These are phyloP conservation scores for Talpa occidentalis DNA, from an alignment of 2,113 vertebrate species.

Conservation along the genomic window DNA sequence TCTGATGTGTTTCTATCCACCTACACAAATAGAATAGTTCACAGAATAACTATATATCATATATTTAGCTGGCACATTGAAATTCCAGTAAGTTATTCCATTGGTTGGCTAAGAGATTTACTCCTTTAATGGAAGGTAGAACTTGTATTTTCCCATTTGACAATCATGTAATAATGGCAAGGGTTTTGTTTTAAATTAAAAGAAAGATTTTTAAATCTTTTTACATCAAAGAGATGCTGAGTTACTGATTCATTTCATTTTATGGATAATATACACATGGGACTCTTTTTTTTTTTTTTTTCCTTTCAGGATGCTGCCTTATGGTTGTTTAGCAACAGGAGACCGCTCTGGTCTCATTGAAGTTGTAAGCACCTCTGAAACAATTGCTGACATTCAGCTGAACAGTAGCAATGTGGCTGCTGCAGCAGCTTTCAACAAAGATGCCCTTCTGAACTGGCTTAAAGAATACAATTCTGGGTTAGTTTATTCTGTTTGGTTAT, in stretches of 20 bases:
- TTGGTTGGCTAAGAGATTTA: constrained; percentile 60
- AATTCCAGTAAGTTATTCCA: constrained; percentile 66
- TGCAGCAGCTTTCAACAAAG: constrained; percentile 98
- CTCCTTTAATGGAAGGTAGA: constrained; percentile 14
- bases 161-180: not conserved
- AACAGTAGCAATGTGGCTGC: constrained; percentile 98
- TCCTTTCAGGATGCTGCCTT: constrained; percentile 93
- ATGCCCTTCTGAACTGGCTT: constrained; percentile 98
- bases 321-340: constrained; percentile 97
- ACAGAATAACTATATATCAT: constrained; percentile 7
- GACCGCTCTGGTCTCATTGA: constrained; percentile 98
- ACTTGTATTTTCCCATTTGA: constrained; percentile 2
- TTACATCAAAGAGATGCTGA: not conserved
- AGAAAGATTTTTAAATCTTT: not conserved
- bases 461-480: constrained; percentile 98
- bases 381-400: constrained; percentile 99
- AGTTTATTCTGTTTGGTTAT: constrained; percentile 21
- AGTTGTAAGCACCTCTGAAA: constrained; percentile 96
- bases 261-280: not conserved
- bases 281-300: not conserved
- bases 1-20: not conserved
- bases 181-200: not conserved
- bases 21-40: not conserved
- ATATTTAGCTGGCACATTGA: not conserved
- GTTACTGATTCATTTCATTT: constrained; percentile 15